Evolutionary conservation across 1,140 invertebrate genomes (phyloP), one percentile per base, ranked within the genome.

Genomic region (Cyphomyrmex costatus): DNA sequence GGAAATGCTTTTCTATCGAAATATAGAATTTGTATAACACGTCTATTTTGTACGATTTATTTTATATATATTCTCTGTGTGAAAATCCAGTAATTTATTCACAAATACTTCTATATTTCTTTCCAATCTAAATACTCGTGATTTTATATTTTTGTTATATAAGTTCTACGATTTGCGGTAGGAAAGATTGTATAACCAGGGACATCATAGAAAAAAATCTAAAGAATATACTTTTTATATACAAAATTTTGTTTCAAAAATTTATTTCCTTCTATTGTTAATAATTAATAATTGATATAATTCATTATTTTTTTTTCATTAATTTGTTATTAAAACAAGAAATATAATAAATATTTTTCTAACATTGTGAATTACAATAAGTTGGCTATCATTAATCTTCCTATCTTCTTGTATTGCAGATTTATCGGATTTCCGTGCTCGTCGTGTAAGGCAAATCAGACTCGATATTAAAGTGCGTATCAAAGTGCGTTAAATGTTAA

Each of bases 401-500:
- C 19, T 73, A 21, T 49, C 36, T 58, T 83, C 36, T 73, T 74
- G 8, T 7, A 82, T 82, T 82, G 36, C 68, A 83, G 79, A 83
- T 83, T 83, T 83, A n/a, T 82, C 66, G 68, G 36, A 58, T 83
- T 82, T 82, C 24, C 79, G 68, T 46, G 68, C 68, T 83, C 79
- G 33, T 82, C 66, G 33, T 73, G 1, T 74, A 83, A 83, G 68
- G 68, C 68, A 61, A 60, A 83, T 83, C 68, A 83, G 79, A 83
- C 53, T 74, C 36, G 7, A 60, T 46, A 61, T n/a, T 83, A 83
- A 83, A 71, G 79, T 82, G 79, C 66, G 79, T 83, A 74, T 74
- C 6, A 30, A 83, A 49, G 14, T 49, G 46, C 53, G n/a, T 73
- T 60, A 61, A 21, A 83, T 61, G n/a, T n/a, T n/a, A n/a, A 27